Evolutionary conservation across 2,797 vertebrate species (phyloP).

Genomic region (Clarias fuscus): DNA sequence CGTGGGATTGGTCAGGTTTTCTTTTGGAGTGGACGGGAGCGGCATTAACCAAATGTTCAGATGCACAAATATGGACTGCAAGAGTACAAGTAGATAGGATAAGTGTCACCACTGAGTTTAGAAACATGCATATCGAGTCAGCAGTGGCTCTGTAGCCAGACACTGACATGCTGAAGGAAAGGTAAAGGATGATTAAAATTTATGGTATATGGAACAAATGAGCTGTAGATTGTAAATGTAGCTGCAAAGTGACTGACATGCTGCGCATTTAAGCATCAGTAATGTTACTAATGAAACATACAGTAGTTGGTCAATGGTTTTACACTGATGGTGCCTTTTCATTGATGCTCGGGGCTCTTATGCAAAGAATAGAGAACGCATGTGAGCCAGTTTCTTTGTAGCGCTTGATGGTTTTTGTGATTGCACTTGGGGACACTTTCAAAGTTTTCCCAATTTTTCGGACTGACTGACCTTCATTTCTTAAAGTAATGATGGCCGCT

Average conservation of each 20-base stretch:
- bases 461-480: too few relatives aligned
- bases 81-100: neutral
- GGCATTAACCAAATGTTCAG: neutral
- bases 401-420: too few relatives aligned
- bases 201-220: neutral
- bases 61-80: neutral
- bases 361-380: too few relatives aligned
- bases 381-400: too few relatives aligned
- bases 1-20: neutral
- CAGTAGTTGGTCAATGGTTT: too few relatives aligned
- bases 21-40: neutral
- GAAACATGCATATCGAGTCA: neutral
- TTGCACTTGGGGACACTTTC: too few relatives aligned
- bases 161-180: neutral
- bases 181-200: neutral
- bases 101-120: neutral
- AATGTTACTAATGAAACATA: too few relatives aligned
- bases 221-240: neutral
- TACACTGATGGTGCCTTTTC: neutral
- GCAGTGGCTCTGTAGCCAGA: neutral
- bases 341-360: neutral
- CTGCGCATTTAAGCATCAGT: neutral
- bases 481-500: too few relatives aligned
- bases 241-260: neutral
- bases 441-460: too few relatives aligned